These are phyloP conservation scores for Casuarius casuarius DNA, from an alignment of 2,113 vertebrate genomes.

Conservation along the genomic window DNA sequence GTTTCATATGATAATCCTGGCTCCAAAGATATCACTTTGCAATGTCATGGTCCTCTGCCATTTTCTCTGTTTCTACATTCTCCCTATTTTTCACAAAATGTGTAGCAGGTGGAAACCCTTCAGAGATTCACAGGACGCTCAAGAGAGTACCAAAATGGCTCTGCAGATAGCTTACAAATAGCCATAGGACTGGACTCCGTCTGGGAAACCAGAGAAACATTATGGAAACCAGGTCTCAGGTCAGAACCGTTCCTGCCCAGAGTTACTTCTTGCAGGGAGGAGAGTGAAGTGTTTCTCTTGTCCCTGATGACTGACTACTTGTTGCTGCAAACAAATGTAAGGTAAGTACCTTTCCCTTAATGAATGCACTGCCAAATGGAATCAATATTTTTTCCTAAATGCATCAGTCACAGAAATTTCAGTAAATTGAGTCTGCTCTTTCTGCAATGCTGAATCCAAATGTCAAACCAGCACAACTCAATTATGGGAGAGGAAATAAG, in stretches of 20 bases:
- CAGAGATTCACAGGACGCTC: background rate
- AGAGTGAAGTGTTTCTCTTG: background rate
- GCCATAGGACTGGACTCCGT: background rate
- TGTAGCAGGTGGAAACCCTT: background rate
- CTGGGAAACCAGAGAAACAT: background rate
- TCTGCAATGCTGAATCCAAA: constrained; percentile 16
- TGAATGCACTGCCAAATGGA: background rate
- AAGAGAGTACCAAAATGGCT: background rate
- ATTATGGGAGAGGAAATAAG: constrained; percentile 51
- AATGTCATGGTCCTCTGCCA: background rate
- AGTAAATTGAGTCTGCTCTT: constrained; percentile 35
- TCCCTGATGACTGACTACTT: background rate
- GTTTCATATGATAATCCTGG: background rate
- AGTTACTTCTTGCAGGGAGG: background rate
- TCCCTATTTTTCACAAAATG: background rate
- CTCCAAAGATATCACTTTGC: background rate
- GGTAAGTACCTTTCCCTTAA: background rate
- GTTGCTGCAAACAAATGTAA: background rate
- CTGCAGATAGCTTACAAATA: background rate
- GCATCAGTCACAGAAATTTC: constrained; percentile 7
- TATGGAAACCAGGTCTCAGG: background rate
- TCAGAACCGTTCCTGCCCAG: background rate
- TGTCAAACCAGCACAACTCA: constrained; percentile 40
- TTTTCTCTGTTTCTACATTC: background rate
- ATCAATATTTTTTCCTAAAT: background rate